Evolutionary conservation across 2,797 vertebrate genomes (phyloP).

Genomic region (Selene dorsalis): DNA sequence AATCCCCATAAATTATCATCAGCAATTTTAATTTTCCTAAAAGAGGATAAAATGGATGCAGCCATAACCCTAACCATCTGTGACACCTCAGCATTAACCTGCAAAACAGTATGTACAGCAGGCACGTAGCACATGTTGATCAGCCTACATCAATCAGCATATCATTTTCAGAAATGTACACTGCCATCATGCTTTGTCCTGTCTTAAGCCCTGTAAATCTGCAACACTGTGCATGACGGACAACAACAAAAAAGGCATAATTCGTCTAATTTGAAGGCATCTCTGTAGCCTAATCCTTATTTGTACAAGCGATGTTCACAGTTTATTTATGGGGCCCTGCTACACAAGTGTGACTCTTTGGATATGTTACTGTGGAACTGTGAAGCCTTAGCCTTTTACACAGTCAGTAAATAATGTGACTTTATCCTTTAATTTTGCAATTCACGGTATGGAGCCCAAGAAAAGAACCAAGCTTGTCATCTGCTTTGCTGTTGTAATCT

Average conservation of each 20-base stretch:
- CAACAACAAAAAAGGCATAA: neutral
- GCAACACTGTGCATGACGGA: neutral
- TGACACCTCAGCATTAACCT: neutral
- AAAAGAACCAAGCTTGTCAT: neutral
- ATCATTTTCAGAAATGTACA: neutral
- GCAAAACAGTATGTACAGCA: neutral
- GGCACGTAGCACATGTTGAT: neutral
- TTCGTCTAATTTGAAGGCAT: slow-evolving; percentile 2
- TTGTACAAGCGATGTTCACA: neutral
- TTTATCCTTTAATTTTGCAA: neutral
- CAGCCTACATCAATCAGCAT: neutral
- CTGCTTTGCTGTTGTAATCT: neutral
- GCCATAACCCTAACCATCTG: neutral
- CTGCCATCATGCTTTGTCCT: neutral
- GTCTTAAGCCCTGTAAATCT: slow-evolving; percentile 13
- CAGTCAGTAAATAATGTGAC: neutral
- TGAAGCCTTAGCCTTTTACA: neutral
- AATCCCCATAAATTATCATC: slow-evolving; percentile 24
- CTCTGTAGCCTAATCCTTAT: neutral
- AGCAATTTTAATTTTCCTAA: slow-evolving; percentile 13
- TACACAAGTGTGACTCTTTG: neutral
- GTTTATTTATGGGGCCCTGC: neutral
- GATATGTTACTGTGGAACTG: neutral
- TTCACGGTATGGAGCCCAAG: neutral
- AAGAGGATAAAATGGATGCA: neutral